Base-by-base conservation (phyloP, 1,140 invertebrate genomes). In the Drosophila pandora region DNA sequence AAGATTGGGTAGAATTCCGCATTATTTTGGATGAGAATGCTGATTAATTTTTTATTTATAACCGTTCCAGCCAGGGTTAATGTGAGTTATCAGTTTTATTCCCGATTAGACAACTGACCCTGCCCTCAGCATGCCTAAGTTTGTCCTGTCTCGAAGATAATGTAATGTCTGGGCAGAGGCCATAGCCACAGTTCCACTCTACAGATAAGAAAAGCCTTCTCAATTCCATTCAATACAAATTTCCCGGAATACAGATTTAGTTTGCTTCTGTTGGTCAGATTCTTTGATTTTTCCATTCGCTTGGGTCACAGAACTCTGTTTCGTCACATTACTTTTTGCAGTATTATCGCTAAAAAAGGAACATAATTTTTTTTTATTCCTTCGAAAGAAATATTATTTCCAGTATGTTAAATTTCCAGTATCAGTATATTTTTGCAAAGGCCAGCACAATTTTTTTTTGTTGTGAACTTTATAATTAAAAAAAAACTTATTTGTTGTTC, bases 31-130 rank as follows among this genome's bases (percentile, higher is more conserved):
- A 37, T n/a, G 9, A 4, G 34, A 37, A 37, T 37, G 34, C 34
- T 37, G 34, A 37, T 12, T 37, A n/a, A n/a, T 37, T 37, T 37
- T 37, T 37, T 37, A 37, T 37, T 37, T 37, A 37, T 37, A 37
- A n/a, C 34, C 10, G 34, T 37, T 3, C 34, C 34, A 37, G 10
- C 34, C 34, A 37, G 34, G 34, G 34, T 12, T 37, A 37, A 37
- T 37, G 10, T 37, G 34, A 37, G 34, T 37, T 37, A 37, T 37
- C 34, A 37, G 34, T 12, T 4, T 12, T 37, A 10, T 17, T 17
- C 2, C 32, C 3, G 34, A 37, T 37, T 37, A 37, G 34, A 37
- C 34, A 12, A 3, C 34, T 37, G 34, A 12, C 34, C 32, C 34
- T 37, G 34, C 34, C 34, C 32, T 10, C 34, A 4, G 3, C 10